phyloP scores from a whole-genome alignment of 2,113 vertebrate species.

The Trichechus manatus region DNA sequence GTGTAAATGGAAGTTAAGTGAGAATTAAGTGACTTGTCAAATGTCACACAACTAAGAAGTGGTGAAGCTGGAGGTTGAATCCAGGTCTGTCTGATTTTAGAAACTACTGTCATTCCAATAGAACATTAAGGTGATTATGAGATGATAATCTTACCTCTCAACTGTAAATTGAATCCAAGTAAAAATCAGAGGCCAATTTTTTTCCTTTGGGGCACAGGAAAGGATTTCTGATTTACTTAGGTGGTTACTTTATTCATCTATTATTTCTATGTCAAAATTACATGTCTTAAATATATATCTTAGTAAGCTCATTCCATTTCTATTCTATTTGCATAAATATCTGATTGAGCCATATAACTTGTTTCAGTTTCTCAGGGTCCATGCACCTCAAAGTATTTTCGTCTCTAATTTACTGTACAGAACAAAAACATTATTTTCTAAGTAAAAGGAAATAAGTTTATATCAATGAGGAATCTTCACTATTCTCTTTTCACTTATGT shows the following conservation, averaged over 20 bases:
- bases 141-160: not conserved
- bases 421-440: conserved; percentile 46
- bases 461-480: not conserved
- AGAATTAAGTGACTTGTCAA: not conserved
- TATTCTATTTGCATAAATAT: not conserved
- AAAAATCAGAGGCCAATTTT: not conserved
- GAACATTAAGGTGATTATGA: not conserved
- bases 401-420: conserved; percentile 47
- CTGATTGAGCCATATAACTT: conserved; percentile 63
- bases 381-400: conserved; percentile 49
- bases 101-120: not conserved
- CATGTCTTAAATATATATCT: not conserved
- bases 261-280: not conserved
- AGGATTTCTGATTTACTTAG: not conserved
- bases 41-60: not conserved
- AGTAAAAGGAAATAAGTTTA: conserved; percentile 57
- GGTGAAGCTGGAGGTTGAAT: not conserved
- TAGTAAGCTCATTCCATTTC: not conserved
- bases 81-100: not conserved
- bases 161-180: not conserved
- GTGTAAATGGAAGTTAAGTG: not conserved
- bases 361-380: conserved; percentile 26
- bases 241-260: not conserved
- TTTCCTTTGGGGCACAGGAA: not conserved
- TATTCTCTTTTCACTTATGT: not conserved